These are phyloP conservation scores for Drosophila guanche DNA, from an alignment of 1,140 invertebrate species.

Conservation along the genomic window DNA sequence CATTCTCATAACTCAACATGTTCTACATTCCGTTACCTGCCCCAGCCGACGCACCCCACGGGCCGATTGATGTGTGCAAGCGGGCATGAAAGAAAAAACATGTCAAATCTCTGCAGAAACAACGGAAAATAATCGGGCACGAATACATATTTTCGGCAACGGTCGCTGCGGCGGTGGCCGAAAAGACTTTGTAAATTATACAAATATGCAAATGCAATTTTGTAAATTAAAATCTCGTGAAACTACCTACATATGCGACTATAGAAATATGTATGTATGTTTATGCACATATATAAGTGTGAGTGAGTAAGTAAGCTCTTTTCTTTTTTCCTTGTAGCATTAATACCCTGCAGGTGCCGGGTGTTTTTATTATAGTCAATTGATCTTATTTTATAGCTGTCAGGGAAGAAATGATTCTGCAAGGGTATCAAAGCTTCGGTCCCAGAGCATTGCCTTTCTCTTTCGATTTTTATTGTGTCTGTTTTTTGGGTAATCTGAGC, in stretches of 20 bases:
- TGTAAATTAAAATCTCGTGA: conserved; percentile 51
- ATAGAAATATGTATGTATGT: neutral
- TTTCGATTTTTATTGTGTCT: conserved; percentile 15
- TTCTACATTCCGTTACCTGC: conserved; percentile 53
- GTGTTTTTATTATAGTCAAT: neutral
- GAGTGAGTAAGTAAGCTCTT: neutral
- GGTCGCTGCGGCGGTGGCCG: conserved; percentile 4
- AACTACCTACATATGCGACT: conserved; percentile 7
- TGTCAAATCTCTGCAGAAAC: conserved; percentile 65
- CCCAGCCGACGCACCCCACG: conserved; percentile 44
- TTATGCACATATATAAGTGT: neutral
- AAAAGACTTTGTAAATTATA: conserved; percentile 62
- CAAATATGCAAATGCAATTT: conserved; percentile 60
- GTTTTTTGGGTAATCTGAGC: conserved; percentile 47
- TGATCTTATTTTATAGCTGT: too few relatives aligned
- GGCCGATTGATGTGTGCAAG: conserved; percentile 80
- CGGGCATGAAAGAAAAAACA: conserved; percentile 72
- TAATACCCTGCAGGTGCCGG: neutral
- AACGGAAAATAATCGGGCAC: conserved; percentile 40
- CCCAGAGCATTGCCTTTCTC: too few relatives aligned
- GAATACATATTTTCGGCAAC: conserved; percentile 59
- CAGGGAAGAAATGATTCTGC: too few relatives aligned
- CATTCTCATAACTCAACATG: conserved; percentile 48
- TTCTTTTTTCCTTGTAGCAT: too few relatives aligned
- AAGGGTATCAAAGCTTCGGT: too few relatives aligned